Conservation (phyloP, 2,888 invertebrate species). For the Arge pagana region DNA sequence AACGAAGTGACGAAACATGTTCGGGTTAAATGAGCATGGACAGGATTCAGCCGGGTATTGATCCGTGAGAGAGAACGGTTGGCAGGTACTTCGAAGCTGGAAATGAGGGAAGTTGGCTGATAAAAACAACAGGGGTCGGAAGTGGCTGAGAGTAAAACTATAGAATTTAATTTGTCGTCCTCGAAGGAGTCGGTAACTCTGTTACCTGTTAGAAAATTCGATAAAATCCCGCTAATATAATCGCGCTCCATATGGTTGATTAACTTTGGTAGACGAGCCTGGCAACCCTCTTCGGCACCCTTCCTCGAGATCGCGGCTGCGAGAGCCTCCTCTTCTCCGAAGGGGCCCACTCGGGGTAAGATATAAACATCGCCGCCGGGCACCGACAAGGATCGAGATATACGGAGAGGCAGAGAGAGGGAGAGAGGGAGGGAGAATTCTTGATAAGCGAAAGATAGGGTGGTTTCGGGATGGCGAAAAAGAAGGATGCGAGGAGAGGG, state of each 20-base stretch:
- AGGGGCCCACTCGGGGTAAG: slow-evolving; percentile 21
- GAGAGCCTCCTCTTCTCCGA: slow-evolving; percentile 38
- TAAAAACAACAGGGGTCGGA: no score
- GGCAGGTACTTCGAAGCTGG: no score
- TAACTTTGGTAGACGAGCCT: slow-evolving; percentile 44
- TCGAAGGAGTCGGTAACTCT: slow-evolving; percentile 40
- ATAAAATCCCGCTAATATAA: slow-evolving; percentile 53
- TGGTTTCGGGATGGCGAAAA: slow-evolving; percentile 29
- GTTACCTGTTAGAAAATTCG: slow-evolving; percentile 46
- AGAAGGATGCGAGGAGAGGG: slow-evolving; percentile 29
- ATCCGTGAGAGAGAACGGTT: no score
- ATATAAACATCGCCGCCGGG: slow-evolving; percentile 18
- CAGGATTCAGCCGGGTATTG: no score
- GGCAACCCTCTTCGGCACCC: slow-evolving; percentile 36
- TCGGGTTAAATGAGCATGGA: no score
- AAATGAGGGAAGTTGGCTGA: no score
- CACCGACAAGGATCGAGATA: slow-evolving; percentile 22
- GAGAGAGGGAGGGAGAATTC: slow-evolving; percentile 31
- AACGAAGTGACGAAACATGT: no score
- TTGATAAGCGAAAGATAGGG: slow-evolving; percentile 26
- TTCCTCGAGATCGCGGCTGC: no score
- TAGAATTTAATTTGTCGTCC: no score
- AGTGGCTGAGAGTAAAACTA: no score
- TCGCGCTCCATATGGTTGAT: slow-evolving; percentile 52
- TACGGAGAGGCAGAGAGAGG: slow-evolving; percentile 31